Evolutionary conservation across 2,888 invertebrate genomes (phyloP).

Genomic region (Philopedon plagiatum): DNA sequence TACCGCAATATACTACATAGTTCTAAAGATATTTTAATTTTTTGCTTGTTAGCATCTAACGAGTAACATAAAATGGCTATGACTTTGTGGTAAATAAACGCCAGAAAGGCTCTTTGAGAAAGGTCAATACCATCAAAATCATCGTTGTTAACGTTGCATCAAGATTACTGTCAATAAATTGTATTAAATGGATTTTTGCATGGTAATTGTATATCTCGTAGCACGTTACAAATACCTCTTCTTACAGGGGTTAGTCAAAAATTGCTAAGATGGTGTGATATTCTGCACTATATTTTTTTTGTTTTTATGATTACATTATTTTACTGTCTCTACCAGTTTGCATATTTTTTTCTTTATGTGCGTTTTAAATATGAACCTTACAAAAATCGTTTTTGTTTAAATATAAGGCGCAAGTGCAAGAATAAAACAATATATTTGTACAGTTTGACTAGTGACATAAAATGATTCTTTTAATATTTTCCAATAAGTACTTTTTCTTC

Average conservation of each 20-base stretch:
- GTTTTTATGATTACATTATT: too few species aligned
- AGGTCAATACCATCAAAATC: conserved; percentile 28
- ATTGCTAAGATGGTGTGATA: too few species aligned
- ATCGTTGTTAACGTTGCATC: conserved; percentile 21
- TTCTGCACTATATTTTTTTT: too few species aligned
- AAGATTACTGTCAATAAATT: conserved; percentile 34
- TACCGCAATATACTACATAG: conserved; percentile 12
- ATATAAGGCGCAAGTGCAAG: too few species aligned
- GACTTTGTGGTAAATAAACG: conserved; percentile 28
- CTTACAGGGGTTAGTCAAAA: not conserved
- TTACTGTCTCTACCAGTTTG: too few species aligned
- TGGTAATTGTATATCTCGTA: conserved; percentile 19
- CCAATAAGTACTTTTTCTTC: too few species aligned
- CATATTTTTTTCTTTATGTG: too few species aligned
- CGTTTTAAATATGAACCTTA: too few species aligned
- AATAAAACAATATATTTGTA: too few species aligned
- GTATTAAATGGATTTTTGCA: conserved; percentile 23
- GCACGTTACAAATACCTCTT: not conserved
- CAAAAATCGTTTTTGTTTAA: too few species aligned
- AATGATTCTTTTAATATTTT: too few species aligned
- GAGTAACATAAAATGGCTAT: conserved; percentile 18
- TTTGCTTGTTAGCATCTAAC: conserved; percentile 39
- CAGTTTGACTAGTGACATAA: too few species aligned
- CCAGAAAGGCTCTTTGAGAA: conserved; percentile 14
- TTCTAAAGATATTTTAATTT: conserved; percentile 22